Conservation (phyloP, 2,797 vertebrate genomes). For the Squalus acanthias region DNA sequence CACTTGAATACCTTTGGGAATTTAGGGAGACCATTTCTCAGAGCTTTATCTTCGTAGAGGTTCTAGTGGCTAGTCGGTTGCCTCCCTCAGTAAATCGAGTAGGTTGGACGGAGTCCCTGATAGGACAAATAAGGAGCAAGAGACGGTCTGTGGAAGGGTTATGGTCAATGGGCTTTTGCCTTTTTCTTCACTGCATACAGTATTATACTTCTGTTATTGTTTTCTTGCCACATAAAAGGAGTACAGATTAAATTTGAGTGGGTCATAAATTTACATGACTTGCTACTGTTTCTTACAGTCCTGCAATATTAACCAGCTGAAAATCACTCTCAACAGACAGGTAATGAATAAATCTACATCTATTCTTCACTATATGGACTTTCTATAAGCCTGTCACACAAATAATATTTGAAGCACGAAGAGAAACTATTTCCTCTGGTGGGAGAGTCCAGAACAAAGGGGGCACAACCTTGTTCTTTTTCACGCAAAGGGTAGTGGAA, state of each 20-base stretch:
- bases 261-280: background rate
- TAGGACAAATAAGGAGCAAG: background rate
- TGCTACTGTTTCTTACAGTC: background rate
- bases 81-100: background rate
- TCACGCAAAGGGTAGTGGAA: too few species aligned
- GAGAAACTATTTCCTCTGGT: background rate
- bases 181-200: background rate
- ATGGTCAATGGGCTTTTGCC: background rate
- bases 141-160: background rate
- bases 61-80: background rate
- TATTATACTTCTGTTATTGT: background rate
- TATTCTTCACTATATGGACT: background rate
- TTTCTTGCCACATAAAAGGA: too few species aligned
- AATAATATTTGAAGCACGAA: background rate
- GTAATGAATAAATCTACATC: constrained; percentile 1
- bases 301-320: background rate
- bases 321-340: background rate
- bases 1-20: background rate
- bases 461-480: too few species aligned
- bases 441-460: background rate
- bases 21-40: background rate
- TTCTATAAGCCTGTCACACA: background rate
- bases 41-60: background rate
- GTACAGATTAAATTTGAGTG: background rate
- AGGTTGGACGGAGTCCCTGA: background rate